Evolutionary conservation across 1,140 invertebrate species (phyloP).

Genomic region (Lordiphosa clarofinis): DNA sequence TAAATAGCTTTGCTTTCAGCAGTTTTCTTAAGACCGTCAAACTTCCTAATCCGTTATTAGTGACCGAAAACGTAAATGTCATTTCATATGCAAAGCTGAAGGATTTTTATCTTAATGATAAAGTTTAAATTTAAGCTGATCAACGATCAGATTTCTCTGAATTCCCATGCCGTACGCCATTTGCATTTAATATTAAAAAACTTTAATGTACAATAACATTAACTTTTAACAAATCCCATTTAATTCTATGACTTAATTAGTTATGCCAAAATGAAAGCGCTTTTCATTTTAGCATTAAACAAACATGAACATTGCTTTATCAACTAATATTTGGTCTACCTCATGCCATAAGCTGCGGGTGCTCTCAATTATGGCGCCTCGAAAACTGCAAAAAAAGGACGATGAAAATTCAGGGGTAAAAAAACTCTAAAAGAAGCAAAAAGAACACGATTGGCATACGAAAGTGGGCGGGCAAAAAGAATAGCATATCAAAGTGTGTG

Average conservation of each 20-base stretch:
- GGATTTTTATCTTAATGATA: too few relatives aligned
- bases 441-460: constrained; percentile 19
- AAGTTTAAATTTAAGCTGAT: too few relatives aligned
- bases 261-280: constrained; percentile 3
- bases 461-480: constrained; percentile 33
- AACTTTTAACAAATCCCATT: too few relatives aligned
- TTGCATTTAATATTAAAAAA: too few relatives aligned
- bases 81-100: too few relatives aligned
- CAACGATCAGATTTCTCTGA: too few relatives aligned
- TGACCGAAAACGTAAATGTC: too few relatives aligned
- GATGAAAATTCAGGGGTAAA: background rate
- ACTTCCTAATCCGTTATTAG: too few relatives aligned
- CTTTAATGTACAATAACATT: too few relatives aligned
- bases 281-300: constrained; percentile 3
- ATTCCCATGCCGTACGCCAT: too few relatives aligned
- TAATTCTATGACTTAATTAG: constrained; percentile 3
- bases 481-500: constrained; percentile 36
- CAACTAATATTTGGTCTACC: constrained; percentile 11
- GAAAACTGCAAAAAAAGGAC: constrained; percentile 2
- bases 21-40: too few relatives aligned
- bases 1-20: too few relatives aligned
- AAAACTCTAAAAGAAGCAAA: constrained; percentile 1
- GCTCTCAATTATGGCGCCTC: constrained; percentile 20
- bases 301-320: constrained; percentile 6
- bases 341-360: constrained; percentile 2